Percentiles rank a stretch among this genome's conserved stretches.
Evolutionary conservation across 2,113 vertebrate species (phyloP).

Genomic region (Serinus canaria): DNA sequence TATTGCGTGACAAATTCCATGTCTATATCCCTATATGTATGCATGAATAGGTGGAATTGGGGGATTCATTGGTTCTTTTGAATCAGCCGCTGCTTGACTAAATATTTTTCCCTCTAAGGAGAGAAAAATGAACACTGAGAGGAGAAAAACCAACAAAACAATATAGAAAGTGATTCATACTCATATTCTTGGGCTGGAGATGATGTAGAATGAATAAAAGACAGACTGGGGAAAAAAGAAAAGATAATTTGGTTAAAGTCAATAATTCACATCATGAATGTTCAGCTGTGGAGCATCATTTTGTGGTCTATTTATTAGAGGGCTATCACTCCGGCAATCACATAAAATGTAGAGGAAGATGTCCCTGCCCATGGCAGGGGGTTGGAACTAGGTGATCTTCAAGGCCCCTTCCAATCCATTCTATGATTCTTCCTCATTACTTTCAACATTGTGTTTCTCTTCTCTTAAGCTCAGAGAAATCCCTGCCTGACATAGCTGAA

Average conservation of each 20-base stretch:
- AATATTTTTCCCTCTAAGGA: not conserved
- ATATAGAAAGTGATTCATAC: not conserved
- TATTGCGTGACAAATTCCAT: not conserved
- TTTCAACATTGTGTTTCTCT: not conserved
- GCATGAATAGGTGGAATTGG: constrained; percentile 1
- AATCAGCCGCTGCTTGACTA: not conserved
- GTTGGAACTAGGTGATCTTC: not conserved
- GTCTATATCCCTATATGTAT: not conserved
- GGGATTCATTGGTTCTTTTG: constrained; percentile 13
- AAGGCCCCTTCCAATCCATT: not conserved
- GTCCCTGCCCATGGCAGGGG: not conserved
- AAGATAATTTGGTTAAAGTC: not conserved
- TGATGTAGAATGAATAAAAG: not conserved
- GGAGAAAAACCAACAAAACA: not conserved
- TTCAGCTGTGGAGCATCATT: not conserved
- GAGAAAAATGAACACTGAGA: constrained; percentile 4
- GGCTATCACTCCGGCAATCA: not conserved
- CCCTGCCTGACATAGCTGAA: not conserved
- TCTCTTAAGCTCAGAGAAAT: not conserved
- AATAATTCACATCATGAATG: not conserved
- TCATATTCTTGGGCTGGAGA: not conserved
- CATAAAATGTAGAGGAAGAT: not conserved
- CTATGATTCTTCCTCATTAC: not conserved
- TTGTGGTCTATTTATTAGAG: not conserved
- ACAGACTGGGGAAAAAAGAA: not conserved